Base-by-base conservation (phyloP, 2,888 invertebrate genomes). In the Deilephila porcellus region DNA sequence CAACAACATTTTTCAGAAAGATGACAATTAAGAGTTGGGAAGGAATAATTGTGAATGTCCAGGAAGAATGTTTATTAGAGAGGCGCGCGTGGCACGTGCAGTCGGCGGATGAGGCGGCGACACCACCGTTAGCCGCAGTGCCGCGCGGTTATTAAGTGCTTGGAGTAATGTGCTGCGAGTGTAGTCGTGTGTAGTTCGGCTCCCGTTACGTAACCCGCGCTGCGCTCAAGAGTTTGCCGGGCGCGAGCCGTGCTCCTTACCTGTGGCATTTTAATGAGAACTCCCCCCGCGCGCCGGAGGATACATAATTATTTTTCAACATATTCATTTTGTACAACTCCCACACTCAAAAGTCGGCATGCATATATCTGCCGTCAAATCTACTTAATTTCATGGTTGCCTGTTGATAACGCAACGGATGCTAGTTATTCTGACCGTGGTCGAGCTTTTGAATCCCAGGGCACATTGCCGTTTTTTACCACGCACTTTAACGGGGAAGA, bases 161-260 rank as follows among this genome's bases (percentile, higher is more conserved):
- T 62, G 29, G 32, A 67, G 25, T 45, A 45, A 29, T 32, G 32
- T 45, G 14, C 11, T 37, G 11, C 11, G n/a, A 64, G n/a, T 64
- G n/a, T 20, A 64, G 29, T 8, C 60, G 17, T 60, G 17, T 25
- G 17, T 60, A 60, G 25, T 34, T 25, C 25, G 25, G 25, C 25
- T 52, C 52, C 67, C 67, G 67, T 67, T 67, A 52, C 20, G 17
- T 67, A 67, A 67, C 67, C 17, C 45, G 45, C 45, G 11, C 45
- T 3, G 45, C 45, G n/a, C 56, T n/a, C 19, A n/a, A 56, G 56
- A n/a, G 56, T 0, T 56, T 32, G 5, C 25, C 25, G 53, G 4
- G 4, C 53, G 17, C 17, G 19, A 19, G 19, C 53, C 17, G 19
- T 53, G 53, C 56, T 56, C n/a, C 56, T 56, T 56, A n/a, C n/a